Conservation (phyloP, 2,113 vertebrate genomes). For the Ahaetulla prasina region DNA sequence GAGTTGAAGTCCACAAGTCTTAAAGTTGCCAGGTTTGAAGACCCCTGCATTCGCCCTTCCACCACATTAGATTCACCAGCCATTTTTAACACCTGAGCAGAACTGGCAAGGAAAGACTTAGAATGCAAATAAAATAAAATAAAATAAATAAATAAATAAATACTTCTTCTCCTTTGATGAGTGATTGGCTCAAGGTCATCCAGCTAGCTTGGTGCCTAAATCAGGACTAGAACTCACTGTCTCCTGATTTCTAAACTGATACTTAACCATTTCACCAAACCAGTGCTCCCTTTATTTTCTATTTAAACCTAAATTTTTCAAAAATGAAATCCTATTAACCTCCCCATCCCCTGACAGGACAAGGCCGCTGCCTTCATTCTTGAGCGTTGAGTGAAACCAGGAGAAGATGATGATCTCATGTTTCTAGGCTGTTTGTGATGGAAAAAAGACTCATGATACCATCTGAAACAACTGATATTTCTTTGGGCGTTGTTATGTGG, state of each 20-base stretch:
- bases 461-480: not conserved
- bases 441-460: not conserved
- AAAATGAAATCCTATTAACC: not conserved
- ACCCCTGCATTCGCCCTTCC: too few relatives aligned
- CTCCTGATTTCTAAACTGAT: too few relatives aligned
- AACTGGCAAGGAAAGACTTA: not conserved
- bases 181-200: too few relatives aligned
- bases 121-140: too few relatives aligned
- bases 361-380: not conserved
- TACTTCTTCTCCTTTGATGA: not conserved
- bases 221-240: too few relatives aligned
- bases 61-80: not conserved
- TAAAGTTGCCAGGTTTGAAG: too few relatives aligned
- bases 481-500: not conserved
- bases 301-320: not conserved
- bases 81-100: not conserved
- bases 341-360: not conserved
- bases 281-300: not conserved
- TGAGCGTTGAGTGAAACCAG: not conserved
- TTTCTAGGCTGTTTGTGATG: not conserved
- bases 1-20: too few relatives aligned
- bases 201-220: too few relatives aligned
- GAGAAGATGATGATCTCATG: not conserved
- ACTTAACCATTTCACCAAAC: not conserved
- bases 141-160: too few relatives aligned